Evolutionary conservation across 2,113 vertebrate species (phyloP), one percentile per base, ranked within the genome.

Genomic region (Pontoporia blainvillei): DNA sequence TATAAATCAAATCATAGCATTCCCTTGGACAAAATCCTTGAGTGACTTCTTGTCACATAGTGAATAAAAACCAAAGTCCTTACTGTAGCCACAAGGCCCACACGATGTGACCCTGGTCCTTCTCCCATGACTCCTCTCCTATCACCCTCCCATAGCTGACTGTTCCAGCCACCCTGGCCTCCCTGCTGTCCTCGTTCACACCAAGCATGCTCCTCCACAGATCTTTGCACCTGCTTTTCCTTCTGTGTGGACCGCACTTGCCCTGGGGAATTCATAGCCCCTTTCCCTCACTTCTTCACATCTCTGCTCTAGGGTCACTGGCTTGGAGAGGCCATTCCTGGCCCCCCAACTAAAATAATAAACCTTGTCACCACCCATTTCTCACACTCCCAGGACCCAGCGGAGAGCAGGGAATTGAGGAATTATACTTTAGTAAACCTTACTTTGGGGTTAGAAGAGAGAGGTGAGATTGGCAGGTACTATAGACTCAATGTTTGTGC

Each of bases 171-270:
- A 0, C 5, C 8, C 29, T 64, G 12, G 3, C 3, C 66, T 69
- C 34, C 9, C 7, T 25, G 5, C 7, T 23, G 29, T 21, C n/a
- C 71, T 59, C 29, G 13, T 0, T 34, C 29, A 49, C 41, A 23
- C 15, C 62, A 21, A 2, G 15, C 39, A 11, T 1, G 1, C 0
- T 12, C 11, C 12, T 29, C 36, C 12, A 23, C 31, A 31, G 8
- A 10, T 23, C 52, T 69, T n/a, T 85, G 54, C 21, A n/a, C 23
- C 27, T 29, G 29, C 78, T 36, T 69, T 73, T 62, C 59, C 11
- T 71, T 59, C 91, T 67, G 6, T 49, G 41, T 62, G 57, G 66
- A 54, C 23, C 9, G 13, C 0, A 2, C 41, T 36, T 71, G 4
- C 29, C 27, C 39, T 31, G 18, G 31, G 11, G 11, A 78, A 25